Conservation (phyloP, 2,888 invertebrate genomes). For the Seira ritae region DNA sequence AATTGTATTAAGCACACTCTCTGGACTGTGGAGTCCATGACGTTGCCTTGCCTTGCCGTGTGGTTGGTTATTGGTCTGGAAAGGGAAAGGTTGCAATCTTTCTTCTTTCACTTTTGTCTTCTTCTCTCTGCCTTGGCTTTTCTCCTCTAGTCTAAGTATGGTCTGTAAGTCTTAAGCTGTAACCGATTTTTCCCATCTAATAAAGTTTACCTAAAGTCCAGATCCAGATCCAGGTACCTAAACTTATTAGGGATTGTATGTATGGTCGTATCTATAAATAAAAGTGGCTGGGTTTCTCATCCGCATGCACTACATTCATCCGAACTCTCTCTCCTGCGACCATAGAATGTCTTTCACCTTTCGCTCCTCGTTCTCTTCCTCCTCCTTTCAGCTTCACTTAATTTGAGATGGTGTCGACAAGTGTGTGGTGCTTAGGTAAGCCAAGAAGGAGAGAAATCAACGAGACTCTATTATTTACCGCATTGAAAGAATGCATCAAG, state of each 20-base stretch:
- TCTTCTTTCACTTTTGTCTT: too few species aligned
- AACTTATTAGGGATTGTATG: too few species aligned
- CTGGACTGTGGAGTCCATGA: too few species aligned
- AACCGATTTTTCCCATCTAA: constrained; percentile 34
- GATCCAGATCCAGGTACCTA: too few species aligned
- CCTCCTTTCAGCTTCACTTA: constrained; percentile 38
- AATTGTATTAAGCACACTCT: constrained; percentile 51
- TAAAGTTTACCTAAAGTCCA: constrained; percentile 30
- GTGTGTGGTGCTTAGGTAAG: constrained; percentile 23
- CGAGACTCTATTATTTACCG: background rate
- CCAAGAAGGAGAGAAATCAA: constrained; percentile 28
- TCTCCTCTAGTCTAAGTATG: too few species aligned
- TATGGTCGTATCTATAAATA: too few species aligned
- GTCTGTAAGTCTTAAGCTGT: background rate
- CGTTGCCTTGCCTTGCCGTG: too few species aligned
- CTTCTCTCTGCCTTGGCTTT: constrained; percentile 2
- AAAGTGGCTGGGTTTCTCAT: too few species aligned
- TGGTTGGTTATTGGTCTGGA: constrained; percentile 16
- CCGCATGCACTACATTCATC: too few species aligned
- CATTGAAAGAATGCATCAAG: constrained; percentile 27
- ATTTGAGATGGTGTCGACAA: constrained; percentile 53
- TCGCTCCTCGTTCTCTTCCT: constrained; percentile 20
- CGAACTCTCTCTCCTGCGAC: too few species aligned
- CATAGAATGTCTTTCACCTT: background rate
- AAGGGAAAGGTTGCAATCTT: constrained; percentile 36